Percentiles rank a stretch among this genome's conserved stretches.
These are phyloP conservation scores for Tangara arthus DNA, from an alignment of 2,797 vertebrate genomes.

Conservation along the genomic window DNA sequence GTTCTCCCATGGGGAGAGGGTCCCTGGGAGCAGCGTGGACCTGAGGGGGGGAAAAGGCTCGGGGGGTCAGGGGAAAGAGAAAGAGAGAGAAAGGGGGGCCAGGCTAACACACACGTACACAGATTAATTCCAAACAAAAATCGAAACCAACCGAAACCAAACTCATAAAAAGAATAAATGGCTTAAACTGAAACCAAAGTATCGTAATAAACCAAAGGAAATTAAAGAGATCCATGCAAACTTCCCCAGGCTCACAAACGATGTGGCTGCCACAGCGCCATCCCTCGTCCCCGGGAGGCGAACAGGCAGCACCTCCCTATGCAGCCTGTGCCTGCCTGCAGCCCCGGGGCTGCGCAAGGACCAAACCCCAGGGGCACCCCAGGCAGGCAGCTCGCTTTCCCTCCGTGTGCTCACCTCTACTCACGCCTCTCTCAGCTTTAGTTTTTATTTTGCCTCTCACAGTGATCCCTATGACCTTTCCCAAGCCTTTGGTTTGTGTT, in stretches of 20 bases:
- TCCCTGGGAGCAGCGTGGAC: slow-evolving; percentile 22
- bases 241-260: slow-evolving; percentile 82
- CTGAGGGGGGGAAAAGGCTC: slow-evolving; percentile 31
- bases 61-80: neutral
- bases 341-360: neutral
- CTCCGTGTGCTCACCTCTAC: neutral
- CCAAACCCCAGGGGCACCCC: neutral
- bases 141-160: slow-evolving; percentile 71
- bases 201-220: slow-evolving; percentile 65
- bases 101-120: slow-evolving; percentile 74
- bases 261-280: slow-evolving; percentile 29
- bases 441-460: neutral
- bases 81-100: slow-evolving; percentile 43
- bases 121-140: slow-evolving; percentile 64
- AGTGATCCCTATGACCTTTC: neutral
- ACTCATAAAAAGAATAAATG: slow-evolving; percentile 77
- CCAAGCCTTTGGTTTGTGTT: neutral
- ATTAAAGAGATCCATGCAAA: slow-evolving; percentile 90
- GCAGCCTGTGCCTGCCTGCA: neutral
- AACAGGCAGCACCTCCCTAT: neutral
- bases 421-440: neutral
- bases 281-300: neutral
- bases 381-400: slow-evolving; percentile 25
- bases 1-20: slow-evolving; percentile 12
- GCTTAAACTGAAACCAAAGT: slow-evolving; percentile 63